Conservation (phyloP, 2,797 vertebrate species). For the Echiichthys vipera region DNA sequence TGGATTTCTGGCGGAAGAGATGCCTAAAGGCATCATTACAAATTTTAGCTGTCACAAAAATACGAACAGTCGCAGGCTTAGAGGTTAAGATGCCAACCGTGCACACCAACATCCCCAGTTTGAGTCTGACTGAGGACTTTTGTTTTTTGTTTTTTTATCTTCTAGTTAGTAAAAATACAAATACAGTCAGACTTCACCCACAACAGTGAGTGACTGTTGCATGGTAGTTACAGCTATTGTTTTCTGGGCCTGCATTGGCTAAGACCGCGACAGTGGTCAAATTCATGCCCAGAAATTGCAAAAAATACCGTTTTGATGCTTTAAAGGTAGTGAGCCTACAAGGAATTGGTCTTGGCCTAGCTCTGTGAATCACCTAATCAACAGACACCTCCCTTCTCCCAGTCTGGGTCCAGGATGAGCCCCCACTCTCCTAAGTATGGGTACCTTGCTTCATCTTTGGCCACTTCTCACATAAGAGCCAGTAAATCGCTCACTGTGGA, state of each 20-base stretch:
- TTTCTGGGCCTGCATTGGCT: neutral
- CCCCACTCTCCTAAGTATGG: neutral
- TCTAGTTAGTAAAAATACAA: neutral
- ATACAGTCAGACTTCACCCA: neutral
- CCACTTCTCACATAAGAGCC: conserved; percentile 22
- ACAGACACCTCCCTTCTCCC: neutral
- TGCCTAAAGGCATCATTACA: no score
- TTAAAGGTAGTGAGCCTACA: neutral
- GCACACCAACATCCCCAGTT: neutral
- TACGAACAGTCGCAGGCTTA: neutral
- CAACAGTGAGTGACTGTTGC: neutral
- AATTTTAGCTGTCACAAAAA: neutral
- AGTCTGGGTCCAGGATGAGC: neutral
- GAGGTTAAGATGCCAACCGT: neutral
- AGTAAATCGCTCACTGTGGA: conserved; percentile 34
- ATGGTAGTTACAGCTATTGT: neutral
- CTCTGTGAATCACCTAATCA: neutral
- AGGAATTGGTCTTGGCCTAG: conserved; percentile 9
- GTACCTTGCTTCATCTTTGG: conserved; percentile 22
- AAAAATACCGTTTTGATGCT: conserved; percentile 4
- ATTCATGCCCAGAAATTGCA: neutral
- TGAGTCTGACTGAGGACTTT: neutral
- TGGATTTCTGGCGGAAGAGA: no score
- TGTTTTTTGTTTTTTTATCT: neutral
- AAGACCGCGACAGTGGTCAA: conserved; percentile 2